Conservation (phyloP, 2,888 invertebrate genomes). For the Polydrusus pterygomalis region DNA sequence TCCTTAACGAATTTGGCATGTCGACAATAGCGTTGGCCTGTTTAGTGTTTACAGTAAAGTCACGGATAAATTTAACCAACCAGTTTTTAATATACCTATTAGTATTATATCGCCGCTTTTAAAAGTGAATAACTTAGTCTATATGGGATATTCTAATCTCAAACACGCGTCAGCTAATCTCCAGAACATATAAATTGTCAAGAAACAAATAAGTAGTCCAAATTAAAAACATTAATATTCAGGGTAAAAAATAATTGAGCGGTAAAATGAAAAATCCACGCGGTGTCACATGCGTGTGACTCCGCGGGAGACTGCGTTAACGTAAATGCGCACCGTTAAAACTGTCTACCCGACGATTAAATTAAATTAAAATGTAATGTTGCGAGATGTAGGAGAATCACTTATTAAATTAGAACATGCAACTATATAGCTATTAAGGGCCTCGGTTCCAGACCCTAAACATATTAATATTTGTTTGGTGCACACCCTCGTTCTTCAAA, state of each 20-base stretch:
- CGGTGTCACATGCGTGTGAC: constrained; percentile 54
- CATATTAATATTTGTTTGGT: constrained; percentile 59
- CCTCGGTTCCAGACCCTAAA: constrained; percentile 59
- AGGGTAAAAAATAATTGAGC: constrained; percentile 38
- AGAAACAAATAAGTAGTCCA: constrained; percentile 10
- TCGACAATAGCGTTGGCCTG: too few species aligned
- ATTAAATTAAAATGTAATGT: constrained; percentile 70
- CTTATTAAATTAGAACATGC: constrained; percentile 70
- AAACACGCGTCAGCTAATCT: not conserved
- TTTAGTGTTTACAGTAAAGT: too few species aligned
- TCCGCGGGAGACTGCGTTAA: constrained; percentile 54
- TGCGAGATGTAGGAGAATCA: constrained; percentile 67
- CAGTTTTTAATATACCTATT: too few species aligned
- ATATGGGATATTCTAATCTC: constrained; percentile 9
- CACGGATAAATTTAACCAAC: too few species aligned
- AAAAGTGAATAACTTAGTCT: too few species aligned
- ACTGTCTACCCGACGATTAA: constrained; percentile 61
- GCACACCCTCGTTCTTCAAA: constrained; percentile 55
- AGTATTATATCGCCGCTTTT: too few species aligned
- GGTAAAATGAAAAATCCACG: constrained; percentile 44
- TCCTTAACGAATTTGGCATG: too few species aligned
- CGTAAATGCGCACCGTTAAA: constrained; percentile 49
- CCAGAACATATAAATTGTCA: constrained; percentile 1
- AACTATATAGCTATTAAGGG: constrained; percentile 66
- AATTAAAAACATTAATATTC: constrained; percentile 15